Base-by-base conservation (phyloP, 2,888 invertebrate genomes). In the Cheilosia impressa region DNA sequence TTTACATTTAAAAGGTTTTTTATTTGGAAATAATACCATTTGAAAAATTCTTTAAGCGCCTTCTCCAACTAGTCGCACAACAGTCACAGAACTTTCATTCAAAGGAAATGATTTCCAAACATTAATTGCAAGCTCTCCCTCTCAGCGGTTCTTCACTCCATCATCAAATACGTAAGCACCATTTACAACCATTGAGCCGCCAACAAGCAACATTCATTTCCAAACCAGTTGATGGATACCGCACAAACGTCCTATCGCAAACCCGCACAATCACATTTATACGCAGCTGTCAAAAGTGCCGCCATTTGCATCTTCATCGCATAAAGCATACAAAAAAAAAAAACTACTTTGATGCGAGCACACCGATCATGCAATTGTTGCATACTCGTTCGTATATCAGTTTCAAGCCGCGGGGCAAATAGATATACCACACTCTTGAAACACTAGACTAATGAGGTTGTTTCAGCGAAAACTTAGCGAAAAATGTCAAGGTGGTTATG, bases 401-500 rank as follows among this genome's bases (percentile, higher is more conserved):
- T 45, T 62, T 5, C 57, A 34, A 68, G 19, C 60, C 66, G 63
- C 43, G 13, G 38, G 65, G 53, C 31, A 17, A 69, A 65, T 47
- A 34, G 22, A 19, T 43, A 63, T 58, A 60, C 43, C 6, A 24
- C 22, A 47, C 57, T 68, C 38, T 58, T 68, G 84, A 66, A 80
- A 84, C 80, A 47, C 53, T 71, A 80, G 58, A 80, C 71, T 84
- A 75, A 84, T 84, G 84, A 84, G 75, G 65, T 71, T 66, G 65
- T 47, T 76, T 80, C 71, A 76, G 80, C 69, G 84, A 75, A 78
- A 78, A 73, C 43, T 68, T 55, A 47, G 62, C 45, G 53, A 73
- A 82, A 84, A 84, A 80, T 84, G 84, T 84, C 84, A 84, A 84
- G 84, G 84, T 66, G 50, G 65, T 55, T 71, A 65, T 58, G 65